A percentile compares a stretch with the other conserved stretches of the same genome.
Evolutionary conservation across 2,888 invertebrate species (phyloP).

Genomic region (Chloroclysta siterata): DNA sequence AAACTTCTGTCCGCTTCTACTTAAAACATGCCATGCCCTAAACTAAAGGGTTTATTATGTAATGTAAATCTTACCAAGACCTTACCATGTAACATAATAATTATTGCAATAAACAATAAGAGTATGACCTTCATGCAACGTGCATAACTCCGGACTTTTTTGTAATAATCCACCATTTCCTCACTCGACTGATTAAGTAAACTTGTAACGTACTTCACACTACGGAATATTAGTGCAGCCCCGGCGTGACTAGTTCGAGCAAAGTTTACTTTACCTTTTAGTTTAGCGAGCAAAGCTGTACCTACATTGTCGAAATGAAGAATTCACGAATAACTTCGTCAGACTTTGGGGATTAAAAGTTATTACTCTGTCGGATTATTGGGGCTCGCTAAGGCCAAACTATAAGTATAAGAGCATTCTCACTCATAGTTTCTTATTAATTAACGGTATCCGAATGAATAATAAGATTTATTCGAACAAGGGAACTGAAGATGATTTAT

Average conservation of each 20-base stretch:
- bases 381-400: neutral
- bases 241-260: constrained; percentile 21
- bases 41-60: no score
- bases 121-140: no score
- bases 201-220: constrained; percentile 49
- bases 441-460: neutral
- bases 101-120: no score
- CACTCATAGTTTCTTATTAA: neutral
- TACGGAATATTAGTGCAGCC: constrained; percentile 28
- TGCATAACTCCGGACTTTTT: neutral
- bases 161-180: constrained; percentile 1
- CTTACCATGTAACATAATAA: no score
- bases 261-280: constrained; percentile 27
- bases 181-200: constrained; percentile 52
- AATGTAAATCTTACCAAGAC: no score
- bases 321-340: constrained; percentile 11
- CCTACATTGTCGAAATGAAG: constrained; percentile 13
- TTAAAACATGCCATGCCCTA: no score
- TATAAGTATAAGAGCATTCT: neutral
- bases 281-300: constrained; percentile 16
- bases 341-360: constrained; percentile 4
- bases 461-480: neutral
- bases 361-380: neutral
- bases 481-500: neutral
- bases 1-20: no score